Evolutionary conservation across 2,888 invertebrate genomes (phyloP), one percentile per base, ranked within the genome.

Genomic region (Trichogramma evanescens): DNA sequence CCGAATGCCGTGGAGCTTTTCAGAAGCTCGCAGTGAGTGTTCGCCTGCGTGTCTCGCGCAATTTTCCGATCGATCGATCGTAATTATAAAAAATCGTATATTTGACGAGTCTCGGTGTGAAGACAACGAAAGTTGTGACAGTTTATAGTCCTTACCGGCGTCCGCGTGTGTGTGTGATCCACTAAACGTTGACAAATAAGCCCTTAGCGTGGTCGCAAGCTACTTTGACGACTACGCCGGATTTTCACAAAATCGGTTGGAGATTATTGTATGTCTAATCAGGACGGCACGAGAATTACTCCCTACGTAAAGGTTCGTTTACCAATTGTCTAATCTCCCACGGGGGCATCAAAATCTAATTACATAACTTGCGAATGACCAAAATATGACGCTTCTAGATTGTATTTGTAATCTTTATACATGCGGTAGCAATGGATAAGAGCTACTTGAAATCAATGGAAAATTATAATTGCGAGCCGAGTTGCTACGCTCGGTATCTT

Each of bases 271-370:
- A 71, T 71, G 69, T 67, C 71, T 73, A 66, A 67, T 68, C 71
- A 68, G 72, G 65, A 84, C 83, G 82, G 82, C 83, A 82, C 82
- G 80, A 84, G 84, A 84, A 84, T 84, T 84, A 79, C 83, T 80
- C 80, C 80, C 76, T 76, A 79, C 80, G 80, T 77, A 80, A 82
- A 83, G 73, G 79, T 81, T 75, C n/a, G 50, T 54, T 49, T 54
- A 26, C 42, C 43, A 10, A 3, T 26, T 26, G 26, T 26, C 26
- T 26, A 26, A 26, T 26, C 26, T 26, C 26, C 26, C 26, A 2
- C 2, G 26, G 26, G 26, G 26, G 26, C 26, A 26, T 26, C 1
- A 26, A 26, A 26, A 26, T 26, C 26, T 26, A 26, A 26, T 26
- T 26, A 26, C 26, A 26, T 26, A 26, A 26, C 26, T 26, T 2